A percentile compares a stretch with the other conserved stretches of the same genome.
Evolutionary conservation across 2,113 vertebrate species (phyloP).

Genomic region (Cyprinodon tularosa): DNA sequence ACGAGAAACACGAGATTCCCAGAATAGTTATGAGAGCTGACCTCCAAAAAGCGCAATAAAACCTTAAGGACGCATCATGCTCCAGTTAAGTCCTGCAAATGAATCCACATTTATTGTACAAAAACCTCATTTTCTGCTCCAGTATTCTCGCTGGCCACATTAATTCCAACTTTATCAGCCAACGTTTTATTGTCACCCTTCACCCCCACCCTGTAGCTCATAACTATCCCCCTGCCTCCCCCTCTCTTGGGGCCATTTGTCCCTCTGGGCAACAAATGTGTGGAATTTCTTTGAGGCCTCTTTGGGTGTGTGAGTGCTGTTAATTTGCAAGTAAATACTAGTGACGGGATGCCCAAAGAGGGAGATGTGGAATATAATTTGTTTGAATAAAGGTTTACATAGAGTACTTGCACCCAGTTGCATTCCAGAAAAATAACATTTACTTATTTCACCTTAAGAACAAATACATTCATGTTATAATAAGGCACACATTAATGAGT

Average conservation of each 20-base stretch:
- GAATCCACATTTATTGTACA: constrained; percentile 16
- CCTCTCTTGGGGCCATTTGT: constrained; percentile 63
- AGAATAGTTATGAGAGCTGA: constrained; percentile 41
- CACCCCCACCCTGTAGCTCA: not conserved
- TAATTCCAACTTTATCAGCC: constrained; percentile 59
- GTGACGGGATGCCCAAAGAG: constrained; percentile 35
- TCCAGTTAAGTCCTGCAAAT: constrained; percentile 22
- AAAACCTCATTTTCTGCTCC: constrained; percentile 36
- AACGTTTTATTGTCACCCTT: constrained; percentile 45
- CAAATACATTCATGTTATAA: not conserved
- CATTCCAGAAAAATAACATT: not conserved
- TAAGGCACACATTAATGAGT: not conserved
- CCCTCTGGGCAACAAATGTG: constrained; percentile 66
- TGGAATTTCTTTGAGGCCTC: constrained; percentile 75
- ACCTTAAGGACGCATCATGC: constrained; percentile 18
- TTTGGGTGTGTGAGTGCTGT: constrained; percentile 63
- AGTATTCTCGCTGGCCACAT: constrained; percentile 35
- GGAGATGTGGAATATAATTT: constrained; percentile 9
- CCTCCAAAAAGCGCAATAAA: constrained; percentile 43
- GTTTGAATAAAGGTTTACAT: constrained; percentile 4
- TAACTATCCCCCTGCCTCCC: not conserved
- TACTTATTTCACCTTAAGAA: not conserved
- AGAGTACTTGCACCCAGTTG: constrained; percentile 1
- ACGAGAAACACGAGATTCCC: not conserved
- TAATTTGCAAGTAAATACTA: constrained; percentile 78